phyloP scores from a whole-genome alignment of 2,888 invertebrate genomes.

The Isotomurus palustris region DNA sequence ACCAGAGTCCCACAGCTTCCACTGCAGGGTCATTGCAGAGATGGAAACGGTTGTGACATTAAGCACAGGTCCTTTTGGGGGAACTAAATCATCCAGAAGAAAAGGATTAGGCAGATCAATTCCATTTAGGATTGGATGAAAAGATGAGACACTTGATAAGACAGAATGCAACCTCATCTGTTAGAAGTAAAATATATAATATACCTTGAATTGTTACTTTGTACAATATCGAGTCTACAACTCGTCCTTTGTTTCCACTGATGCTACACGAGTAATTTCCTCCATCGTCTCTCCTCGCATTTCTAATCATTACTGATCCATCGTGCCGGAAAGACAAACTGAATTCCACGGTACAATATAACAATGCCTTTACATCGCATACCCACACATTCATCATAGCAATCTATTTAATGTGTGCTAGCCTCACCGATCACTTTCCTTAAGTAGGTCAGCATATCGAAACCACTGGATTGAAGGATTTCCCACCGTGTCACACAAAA shows the following conservation, averaged over 20 bases:
- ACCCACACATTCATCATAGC: too few species aligned
- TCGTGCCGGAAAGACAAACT: slow-evolving; percentile 46
- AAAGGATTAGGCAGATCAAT: slow-evolving; percentile 3
- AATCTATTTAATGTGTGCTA: too few species aligned
- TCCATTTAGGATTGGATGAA: not conserved
- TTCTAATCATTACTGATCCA: slow-evolving; percentile 51
- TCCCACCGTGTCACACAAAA: slow-evolving; percentile 35
- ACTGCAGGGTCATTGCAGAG: slow-evolving; percentile 67
- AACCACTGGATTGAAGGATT: slow-evolving; percentile 39
- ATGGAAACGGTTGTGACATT: slow-evolving; percentile 72
- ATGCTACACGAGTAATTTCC: slow-evolving; percentile 58
- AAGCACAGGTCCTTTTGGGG: slow-evolving; percentile 67
- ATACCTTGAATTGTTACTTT: slow-evolving; percentile 57
- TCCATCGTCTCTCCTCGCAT: slow-evolving; percentile 51
- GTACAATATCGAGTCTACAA: slow-evolving; percentile 56
- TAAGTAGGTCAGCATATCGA: slow-evolving; percentile 26
- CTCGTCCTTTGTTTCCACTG: slow-evolving; percentile 51
- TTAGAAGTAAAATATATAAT: not conserved
- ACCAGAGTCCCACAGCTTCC: slow-evolving; percentile 67
- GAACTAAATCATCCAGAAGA: too few species aligned
- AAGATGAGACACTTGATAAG: not conserved
- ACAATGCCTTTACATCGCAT: too few species aligned
- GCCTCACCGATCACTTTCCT: slow-evolving; percentile 38
- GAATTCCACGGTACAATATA: too few species aligned
- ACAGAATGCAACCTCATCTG: not conserved